Base-by-base conservation (phyloP, 2,797 vertebrate species). In the Cottoperca gobio region DNA sequence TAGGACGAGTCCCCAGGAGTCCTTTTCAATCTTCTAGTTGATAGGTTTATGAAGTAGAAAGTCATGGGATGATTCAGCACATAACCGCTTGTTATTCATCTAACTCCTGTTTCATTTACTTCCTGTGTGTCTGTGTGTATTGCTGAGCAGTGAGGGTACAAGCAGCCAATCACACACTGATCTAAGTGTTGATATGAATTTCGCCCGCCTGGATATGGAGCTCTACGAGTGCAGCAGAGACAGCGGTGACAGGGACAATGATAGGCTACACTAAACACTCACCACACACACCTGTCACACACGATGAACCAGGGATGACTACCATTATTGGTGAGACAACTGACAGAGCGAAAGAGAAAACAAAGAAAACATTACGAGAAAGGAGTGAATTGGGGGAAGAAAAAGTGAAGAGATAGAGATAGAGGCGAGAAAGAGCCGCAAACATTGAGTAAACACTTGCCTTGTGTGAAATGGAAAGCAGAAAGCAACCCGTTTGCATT, bases 381-480 rank as follows among this genome's bases (percentile, higher is more conserved):
- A 17, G 26, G 13, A 42, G 19, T n/a, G 33, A 54, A 39, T 42
- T 28, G 16, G 10, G 16, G 17, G 37, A 17, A 23, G 17, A 62
- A 45, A 33, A n/a, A 63, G 24, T 11, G 40, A 73, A n/a, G 31
- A 68, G 43, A 62, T 8, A n/a, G 31, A 68, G 43, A 62, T 8
- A 46, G 74, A 70, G 83, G 67, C 78, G 64, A 79, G 45, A 64
- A 14, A 24, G 43, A 40, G 45, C 49, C 85, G 75, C 82, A 84
- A 85, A 78, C 62, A 76, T 3, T 58, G 58, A 50, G 70, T 77
- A 79, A 84, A 82, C 82, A 86, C 70, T 53, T 70, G 23, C 16
- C 5, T 73, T 52, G 48, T 81, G 53, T 65, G 77, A 84, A 88
- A 76, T 74, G 49, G 46, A 82, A 85, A 78, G 45, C 33, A 64